Conservation (phyloP, 1,140 invertebrate species). For the Zaprionus taronus region DNA sequence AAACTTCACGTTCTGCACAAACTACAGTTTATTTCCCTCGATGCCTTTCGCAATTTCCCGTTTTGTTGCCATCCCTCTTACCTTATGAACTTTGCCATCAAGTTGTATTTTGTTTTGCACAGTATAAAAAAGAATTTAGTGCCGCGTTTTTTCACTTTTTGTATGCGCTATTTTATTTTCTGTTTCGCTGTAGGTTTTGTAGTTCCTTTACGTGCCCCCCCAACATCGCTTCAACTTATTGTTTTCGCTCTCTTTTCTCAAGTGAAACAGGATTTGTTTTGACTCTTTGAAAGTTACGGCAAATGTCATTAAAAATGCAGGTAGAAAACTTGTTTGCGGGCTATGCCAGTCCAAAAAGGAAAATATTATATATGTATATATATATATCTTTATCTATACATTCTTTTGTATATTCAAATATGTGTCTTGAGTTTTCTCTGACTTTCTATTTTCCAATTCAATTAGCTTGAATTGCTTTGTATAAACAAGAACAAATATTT, state of each 20-base stretch:
- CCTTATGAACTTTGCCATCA: slow-evolving; percentile 37
- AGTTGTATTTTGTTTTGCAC: slow-evolving; percentile 26
- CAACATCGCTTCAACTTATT: slow-evolving; percentile 32
- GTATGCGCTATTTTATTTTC: slow-evolving; percentile 2
- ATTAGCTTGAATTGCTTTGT: not conserved
- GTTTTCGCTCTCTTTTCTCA: slow-evolving; percentile 14
- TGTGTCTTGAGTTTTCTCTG: not conserved
- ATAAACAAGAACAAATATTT: not conserved
- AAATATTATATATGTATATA: not conserved
- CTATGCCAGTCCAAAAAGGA: not conserved
- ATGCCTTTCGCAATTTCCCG: slow-evolving; percentile 4
- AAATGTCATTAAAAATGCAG: slow-evolving; percentile 30
- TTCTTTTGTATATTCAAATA: not conserved
- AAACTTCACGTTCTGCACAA: slow-evolving; percentile 43
- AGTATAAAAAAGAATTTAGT: slow-evolving; percentile 22
- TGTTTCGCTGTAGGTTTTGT: slow-evolving; percentile 20
- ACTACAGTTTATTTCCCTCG: slow-evolving; percentile 47
- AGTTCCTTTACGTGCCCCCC: slow-evolving; percentile 38
- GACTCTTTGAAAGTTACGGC: slow-evolving; percentile 1
- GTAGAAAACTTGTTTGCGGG: slow-evolving; percentile 17
- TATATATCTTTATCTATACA: not conserved
- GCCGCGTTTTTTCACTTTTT: slow-evolving; percentile 12
- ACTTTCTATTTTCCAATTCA: not conserved
- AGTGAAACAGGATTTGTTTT: slow-evolving; percentile 21
- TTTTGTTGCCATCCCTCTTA: not conserved